These are phyloP conservation scores for Resseliella maxima DNA, from an alignment of 2,888 invertebrate genomes.

Conservation along the genomic window DNA sequence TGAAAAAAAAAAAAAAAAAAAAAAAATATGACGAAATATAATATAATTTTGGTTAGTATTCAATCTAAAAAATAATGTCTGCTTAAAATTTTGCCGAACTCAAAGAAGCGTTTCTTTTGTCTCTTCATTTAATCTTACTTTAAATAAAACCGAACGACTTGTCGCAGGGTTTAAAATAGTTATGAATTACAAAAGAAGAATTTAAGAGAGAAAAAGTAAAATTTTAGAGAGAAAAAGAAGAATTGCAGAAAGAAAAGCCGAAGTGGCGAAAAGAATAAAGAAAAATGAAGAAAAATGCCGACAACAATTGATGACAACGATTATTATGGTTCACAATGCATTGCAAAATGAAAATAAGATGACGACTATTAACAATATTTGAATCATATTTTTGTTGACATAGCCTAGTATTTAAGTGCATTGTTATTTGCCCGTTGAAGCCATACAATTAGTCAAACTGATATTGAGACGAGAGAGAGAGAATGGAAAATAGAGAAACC, in stretches of 20 bases:
- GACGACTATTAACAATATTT: conserved; percentile 37
- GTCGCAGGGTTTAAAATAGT: neutral
- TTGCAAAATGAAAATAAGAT: neutral
- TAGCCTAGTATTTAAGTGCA: conserved; percentile 42
- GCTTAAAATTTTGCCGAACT: neutral
- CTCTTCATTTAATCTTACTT: neutral
- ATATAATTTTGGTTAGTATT: neutral
- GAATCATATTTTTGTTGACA: conserved; percentile 55
- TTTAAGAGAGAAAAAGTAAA: neutral
- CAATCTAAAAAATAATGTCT: neutral
- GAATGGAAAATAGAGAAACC: neutral
- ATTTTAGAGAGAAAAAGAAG: neutral
- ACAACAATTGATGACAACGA: conserved; percentile 39
- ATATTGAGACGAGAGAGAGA: neutral
- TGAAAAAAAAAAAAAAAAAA: no score
- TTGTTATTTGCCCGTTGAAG: conserved; percentile 16
- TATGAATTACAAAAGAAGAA: neutral
- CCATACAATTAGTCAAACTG: neutral
- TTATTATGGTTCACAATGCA: neutral
- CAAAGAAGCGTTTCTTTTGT: neutral
- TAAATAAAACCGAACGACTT: neutral
- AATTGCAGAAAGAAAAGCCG: no score
- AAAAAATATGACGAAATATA: no score
- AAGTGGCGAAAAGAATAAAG: neutral
- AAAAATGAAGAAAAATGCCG: neutral